Evolutionary conservation across 2,888 invertebrate genomes (phyloP), one percentile per base, ranked within the genome.

Genomic region (Lomographa bimaculata): DNA sequence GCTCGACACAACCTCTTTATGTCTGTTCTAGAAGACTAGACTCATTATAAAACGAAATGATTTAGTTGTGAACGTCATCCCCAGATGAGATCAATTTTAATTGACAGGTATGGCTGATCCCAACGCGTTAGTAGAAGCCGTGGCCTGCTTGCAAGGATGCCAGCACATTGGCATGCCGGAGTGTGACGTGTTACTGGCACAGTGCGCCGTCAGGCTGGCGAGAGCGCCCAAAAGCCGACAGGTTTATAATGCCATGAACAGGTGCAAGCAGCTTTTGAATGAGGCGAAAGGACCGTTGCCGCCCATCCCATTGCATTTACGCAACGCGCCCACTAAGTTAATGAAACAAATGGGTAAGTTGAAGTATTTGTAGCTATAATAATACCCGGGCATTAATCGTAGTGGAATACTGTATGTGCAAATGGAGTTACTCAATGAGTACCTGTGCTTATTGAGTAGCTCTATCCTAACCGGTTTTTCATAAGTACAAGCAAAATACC

Each of bases 91-190:
- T n/a, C n/a, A n/a, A n/a, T n/a, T n/a, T n/a, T n/a, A n/a, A n/a
- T n/a, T n/a, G n/a, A n/a, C n/a, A 94, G 94, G 94, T 19, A 79
- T 94, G 56, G 94, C 91, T 1, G 93, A 93, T 70, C 91, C 92
- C 0, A 86, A 76, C 48, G 94, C 94, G 0, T 51, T 94, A 21
- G 90, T 89, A 16, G 84, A 94, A 57, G 94, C 96, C 0, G 92
- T 95, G 2, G 90, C 94, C 2, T 93, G 95, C 17, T 91, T 94
- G 85, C 94, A 95, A 56, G 95, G 94, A 1, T 95, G 95, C 62
- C 94, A 95, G 69, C 87, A 94, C 46, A 81, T 96, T 19, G 96
- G 96, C 4, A 94, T 93, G 94, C 96, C 96, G 0, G 96, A 96
- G 63, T 93, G 94, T 60, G 94, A 95, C 69, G 93, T 95, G 5